Evolutionary conservation across 37 sponge, comb jelly and placozoan species (phyloP).

Genomic region (Sycon ciliatum): DNA sequence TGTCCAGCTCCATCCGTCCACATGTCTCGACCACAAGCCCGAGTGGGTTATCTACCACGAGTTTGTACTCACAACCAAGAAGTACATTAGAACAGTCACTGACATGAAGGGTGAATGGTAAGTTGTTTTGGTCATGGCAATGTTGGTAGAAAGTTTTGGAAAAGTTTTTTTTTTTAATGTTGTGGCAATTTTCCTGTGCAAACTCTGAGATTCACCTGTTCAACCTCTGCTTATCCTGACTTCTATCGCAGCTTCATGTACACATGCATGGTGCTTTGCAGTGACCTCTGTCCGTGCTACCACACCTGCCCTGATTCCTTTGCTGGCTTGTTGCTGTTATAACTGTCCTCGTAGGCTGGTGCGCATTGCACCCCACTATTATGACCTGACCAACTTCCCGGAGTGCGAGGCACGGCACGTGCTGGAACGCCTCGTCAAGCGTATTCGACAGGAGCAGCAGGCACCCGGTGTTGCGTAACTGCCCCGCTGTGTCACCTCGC

Average conservation of each 20-base stretch:
- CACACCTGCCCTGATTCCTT: too few species aligned
- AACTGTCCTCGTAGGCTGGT: conserved; percentile 60
- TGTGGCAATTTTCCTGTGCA: too few species aligned
- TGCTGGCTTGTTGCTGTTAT: neutral
- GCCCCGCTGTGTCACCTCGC: too few species aligned
- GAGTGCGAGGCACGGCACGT: conserved; percentile 90
- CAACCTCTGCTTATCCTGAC: too few species aligned
- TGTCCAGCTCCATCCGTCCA: conserved; percentile 97
- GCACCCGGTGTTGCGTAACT: too few species aligned
- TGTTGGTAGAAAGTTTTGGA: too few species aligned
- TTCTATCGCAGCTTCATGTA: too few species aligned
- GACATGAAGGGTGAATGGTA: conserved; percentile 97
- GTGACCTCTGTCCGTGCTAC: too few species aligned
- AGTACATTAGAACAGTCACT: conserved; percentile 92
- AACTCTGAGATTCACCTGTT: too few species aligned
- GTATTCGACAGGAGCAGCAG: conserved; percentile 14
- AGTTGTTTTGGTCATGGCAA: conserved; percentile 17
- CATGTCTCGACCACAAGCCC: conserved; percentile 98
- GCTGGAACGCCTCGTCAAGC: conserved; percentile 59
- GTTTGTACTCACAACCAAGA: conserved; percentile 98
- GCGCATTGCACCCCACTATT: conserved; percentile 79
- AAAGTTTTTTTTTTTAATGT: too few species aligned
- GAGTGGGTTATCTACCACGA: conserved; percentile 99
- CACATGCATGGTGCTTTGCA: too few species aligned
- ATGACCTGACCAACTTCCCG: conserved; percentile 95